These are phyloP conservation scores for Incurvaria masculella DNA, from an alignment of 2,888 invertebrate species.

Conservation along the genomic window DNA sequence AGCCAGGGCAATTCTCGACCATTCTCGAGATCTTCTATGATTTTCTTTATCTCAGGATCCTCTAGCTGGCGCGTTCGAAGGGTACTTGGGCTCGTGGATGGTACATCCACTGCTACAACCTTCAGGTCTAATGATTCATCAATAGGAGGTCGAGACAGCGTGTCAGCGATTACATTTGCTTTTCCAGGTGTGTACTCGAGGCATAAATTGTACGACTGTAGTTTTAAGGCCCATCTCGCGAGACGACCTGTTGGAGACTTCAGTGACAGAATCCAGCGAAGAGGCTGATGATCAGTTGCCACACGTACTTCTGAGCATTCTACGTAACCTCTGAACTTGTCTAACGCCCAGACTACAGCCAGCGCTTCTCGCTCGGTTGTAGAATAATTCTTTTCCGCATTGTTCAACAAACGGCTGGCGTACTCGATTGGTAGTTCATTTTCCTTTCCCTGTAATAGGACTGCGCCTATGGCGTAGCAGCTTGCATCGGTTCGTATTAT, in stretches of 20 bases:
- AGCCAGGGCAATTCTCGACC: conserved; percentile 1
- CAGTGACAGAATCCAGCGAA: conserved; percentile 28
- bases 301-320: conserved; percentile 26
- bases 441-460: conserved; percentile 14
- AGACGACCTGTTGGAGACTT: conserved; percentile 28
- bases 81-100: background rate
- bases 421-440: background rate
- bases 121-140: background rate
- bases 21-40: conserved; percentile 2
- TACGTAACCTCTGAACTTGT: conserved; percentile 32
- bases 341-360: conserved; percentile 19
- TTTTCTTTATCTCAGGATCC: conserved; percentile 6
- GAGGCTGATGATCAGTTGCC: conserved; percentile 34
- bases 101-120: conserved; percentile 1
- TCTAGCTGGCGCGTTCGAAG: conserved; percentile 4
- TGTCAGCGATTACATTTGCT: conserved; percentile 26
- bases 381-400: background rate
- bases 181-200: conserved; percentile 25
- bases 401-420: background rate
- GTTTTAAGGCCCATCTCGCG: conserved; percentile 28
- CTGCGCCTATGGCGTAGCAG: conserved; percentile 12
- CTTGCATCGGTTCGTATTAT: conserved; percentile 16
- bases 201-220: conserved; percentile 25
- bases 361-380: background rate
- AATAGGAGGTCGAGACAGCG: conserved; percentile 20